A percentile compares a stretch with the other conserved stretches of the same genome.
These are phyloP conservation scores for Clarias magur DNA, from an alignment of 2,113 vertebrate species.

Conservation along the genomic window DNA sequence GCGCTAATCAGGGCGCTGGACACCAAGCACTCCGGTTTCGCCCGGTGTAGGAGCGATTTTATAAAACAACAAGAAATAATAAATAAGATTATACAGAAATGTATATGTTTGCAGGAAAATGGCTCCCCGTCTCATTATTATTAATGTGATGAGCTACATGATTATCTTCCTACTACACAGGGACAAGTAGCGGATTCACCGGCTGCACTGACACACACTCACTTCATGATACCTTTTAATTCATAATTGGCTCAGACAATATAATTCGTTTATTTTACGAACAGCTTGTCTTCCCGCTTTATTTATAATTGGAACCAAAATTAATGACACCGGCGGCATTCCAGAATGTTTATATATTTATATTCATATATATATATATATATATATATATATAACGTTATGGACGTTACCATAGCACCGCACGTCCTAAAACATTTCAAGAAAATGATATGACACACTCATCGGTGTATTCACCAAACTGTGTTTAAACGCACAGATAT, in stretches of 20 bases:
- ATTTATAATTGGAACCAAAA: neutral
- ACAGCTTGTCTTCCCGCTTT: neutral
- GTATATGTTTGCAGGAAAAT: neutral
- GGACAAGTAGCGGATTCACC: neutral
- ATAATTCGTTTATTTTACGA: neutral
- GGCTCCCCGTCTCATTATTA: neutral
- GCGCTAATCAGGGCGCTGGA: neutral
- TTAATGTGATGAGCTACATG: neutral
- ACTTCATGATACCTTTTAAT: neutral
- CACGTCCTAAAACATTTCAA: neutral
- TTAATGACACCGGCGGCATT: neutral
- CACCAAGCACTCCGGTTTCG: neutral
- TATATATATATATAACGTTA: too few relatives aligned
- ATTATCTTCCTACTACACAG: too few relatives aligned
- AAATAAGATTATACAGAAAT: neutral
- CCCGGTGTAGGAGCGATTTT: neutral
- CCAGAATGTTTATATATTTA: neutral
- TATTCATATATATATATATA: too few relatives aligned
- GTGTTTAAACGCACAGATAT: neutral
- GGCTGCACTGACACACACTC: neutral
- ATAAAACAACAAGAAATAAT: too few relatives aligned
- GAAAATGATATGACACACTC: neutral
- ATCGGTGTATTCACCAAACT: neutral
- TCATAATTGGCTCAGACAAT: rapidly evolving
- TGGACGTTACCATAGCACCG: neutral